Percentiles rank a stretch among this genome's conserved stretches.
phyloP scores from a whole-genome alignment of 2,113 vertebrate species.

The Proteles cristata region DNA sequence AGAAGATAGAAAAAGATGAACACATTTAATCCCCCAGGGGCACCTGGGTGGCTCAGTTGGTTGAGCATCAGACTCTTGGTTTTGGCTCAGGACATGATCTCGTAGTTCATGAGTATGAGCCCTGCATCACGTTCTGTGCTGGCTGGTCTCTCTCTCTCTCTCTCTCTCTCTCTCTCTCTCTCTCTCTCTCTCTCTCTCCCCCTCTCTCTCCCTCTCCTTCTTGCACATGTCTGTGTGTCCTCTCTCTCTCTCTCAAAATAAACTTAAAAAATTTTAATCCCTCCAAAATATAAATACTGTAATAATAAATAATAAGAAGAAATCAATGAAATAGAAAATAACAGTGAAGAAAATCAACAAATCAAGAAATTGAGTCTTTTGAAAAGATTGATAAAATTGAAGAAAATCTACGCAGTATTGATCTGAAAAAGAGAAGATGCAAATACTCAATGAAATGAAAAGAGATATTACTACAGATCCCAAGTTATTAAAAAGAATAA shows the following conservation, averaged over 20 bases:
- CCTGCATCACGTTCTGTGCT: too few species aligned
- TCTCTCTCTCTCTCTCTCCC: too few species aligned
- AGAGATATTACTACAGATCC: neutral
- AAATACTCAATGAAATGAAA: neutral
- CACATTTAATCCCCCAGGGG: neutral
- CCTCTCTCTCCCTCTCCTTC: too few species aligned
- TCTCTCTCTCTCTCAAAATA: too few species aligned
- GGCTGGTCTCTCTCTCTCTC: too few species aligned
- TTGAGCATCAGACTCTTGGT: too few species aligned
- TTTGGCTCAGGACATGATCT: too few species aligned
- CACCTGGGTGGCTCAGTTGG: too few species aligned
- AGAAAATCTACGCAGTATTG: neutral
- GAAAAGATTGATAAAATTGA: neutral
- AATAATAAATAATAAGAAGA: neutral
- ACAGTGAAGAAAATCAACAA: neutral
- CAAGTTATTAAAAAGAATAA: neutral
- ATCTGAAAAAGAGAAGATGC: neutral
- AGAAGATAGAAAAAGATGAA: neutral
- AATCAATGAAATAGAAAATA: constrained; percentile 5
- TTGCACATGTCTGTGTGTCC: too few species aligned
- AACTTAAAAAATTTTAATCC: too few species aligned
- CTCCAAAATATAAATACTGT: neutral
- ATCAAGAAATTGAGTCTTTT: neutral
- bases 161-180: too few species aligned
- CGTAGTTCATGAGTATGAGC: too few species aligned